Percentiles rank a stretch among this genome's conserved stretches.
phyloP scores from a whole-genome alignment of 2,797 vertebrate species.

The Cryptoprocta ferox region DNA sequence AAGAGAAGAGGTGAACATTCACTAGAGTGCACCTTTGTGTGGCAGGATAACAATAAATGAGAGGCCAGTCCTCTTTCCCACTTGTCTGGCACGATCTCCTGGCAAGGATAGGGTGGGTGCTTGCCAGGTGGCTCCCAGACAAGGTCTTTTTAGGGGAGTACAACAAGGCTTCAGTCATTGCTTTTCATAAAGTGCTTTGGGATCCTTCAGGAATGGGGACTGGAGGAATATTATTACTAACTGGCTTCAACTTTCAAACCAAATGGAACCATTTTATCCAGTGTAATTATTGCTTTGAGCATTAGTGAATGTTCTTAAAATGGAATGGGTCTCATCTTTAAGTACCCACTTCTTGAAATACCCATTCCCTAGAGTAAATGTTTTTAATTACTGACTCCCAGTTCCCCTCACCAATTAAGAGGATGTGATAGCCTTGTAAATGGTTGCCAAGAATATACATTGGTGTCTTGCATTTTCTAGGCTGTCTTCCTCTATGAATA shows the following conservation, averaged over 20 bases:
- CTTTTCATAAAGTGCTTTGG: slow-evolving; percentile 80
- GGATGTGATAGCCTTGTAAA: slow-evolving; percentile 37
- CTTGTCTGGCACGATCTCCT: slow-evolving; percentile 77
- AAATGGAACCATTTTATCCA: slow-evolving; percentile 74
- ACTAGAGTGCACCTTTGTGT: background rate
- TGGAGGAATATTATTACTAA: slow-evolving; percentile 76
- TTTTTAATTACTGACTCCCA: slow-evolving; percentile 59
- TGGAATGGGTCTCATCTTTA: slow-evolving; percentile 62
- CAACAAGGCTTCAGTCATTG: slow-evolving; percentile 78
- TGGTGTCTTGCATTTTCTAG: slow-evolving; percentile 15
- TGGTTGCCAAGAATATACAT: background rate
- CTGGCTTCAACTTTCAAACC: slow-evolving; percentile 73
- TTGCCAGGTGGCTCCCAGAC: slow-evolving; percentile 78
- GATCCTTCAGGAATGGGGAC: slow-evolving; percentile 76
- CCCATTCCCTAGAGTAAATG: slow-evolving; percentile 38
- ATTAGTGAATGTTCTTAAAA: slow-evolving; percentile 65
- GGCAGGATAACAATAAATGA: slow-evolving; percentile 78
- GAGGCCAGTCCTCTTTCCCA: slow-evolving; percentile 72
- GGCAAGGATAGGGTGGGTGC: slow-evolving; percentile 61
- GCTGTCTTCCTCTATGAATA: background rate
- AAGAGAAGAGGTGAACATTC: slow-evolving; percentile 2
- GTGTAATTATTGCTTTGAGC: slow-evolving; percentile 76
- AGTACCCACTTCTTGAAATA: slow-evolving; percentile 61
- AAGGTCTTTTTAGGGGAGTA: slow-evolving; percentile 78
- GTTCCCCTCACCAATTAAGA: slow-evolving; percentile 45